A percentile compares a stretch with the other conserved stretches of the same genome.
Evolutionary conservation across 2,797 vertebrate genomes (phyloP).

Genomic region (Anguilla anguilla): DNA sequence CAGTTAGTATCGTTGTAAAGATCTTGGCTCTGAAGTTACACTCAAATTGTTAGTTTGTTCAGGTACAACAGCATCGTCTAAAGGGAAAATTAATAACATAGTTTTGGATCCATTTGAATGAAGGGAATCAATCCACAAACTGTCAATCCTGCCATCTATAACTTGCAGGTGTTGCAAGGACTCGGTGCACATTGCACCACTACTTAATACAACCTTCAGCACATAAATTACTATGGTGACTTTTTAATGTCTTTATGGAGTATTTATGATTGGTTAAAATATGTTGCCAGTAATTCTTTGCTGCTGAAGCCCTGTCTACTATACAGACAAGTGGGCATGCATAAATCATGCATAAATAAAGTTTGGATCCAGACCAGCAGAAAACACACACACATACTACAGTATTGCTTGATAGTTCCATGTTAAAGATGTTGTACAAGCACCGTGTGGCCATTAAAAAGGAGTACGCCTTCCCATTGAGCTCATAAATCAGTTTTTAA

Average conservation of each 20-base stretch:
- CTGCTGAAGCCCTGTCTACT: not conserved
- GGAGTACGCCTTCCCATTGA: conserved; percentile 46
- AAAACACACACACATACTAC: not conserved
- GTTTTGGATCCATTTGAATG: not conserved
- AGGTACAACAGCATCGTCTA: not conserved
- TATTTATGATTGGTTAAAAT: not conserved
- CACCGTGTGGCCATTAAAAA: conserved; percentile 40
- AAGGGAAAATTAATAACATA: no score
- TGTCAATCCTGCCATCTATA: not conserved
- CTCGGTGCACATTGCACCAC: not conserved
- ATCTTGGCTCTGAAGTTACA: not conserved
- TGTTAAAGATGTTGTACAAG: conserved; percentile 13
- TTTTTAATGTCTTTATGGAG: not conserved
- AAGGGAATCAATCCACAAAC: not conserved
- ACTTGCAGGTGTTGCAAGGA: not conserved
- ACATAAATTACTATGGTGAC: not conserved
- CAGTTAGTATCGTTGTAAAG: not conserved
- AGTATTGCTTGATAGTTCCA: conserved; percentile 13
- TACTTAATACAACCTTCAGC: not conserved
- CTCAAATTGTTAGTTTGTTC: not conserved
- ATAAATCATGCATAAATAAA: conserved; percentile 13
- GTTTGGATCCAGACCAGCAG: conserved; percentile 13
- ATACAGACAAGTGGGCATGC: conserved; percentile 5
- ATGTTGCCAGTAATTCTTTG: not conserved
- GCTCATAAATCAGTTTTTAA: conserved; percentile 42